phyloP scores from a whole-genome alignment of 2,888 invertebrate species.

The Cybosia mesomella region DNA sequence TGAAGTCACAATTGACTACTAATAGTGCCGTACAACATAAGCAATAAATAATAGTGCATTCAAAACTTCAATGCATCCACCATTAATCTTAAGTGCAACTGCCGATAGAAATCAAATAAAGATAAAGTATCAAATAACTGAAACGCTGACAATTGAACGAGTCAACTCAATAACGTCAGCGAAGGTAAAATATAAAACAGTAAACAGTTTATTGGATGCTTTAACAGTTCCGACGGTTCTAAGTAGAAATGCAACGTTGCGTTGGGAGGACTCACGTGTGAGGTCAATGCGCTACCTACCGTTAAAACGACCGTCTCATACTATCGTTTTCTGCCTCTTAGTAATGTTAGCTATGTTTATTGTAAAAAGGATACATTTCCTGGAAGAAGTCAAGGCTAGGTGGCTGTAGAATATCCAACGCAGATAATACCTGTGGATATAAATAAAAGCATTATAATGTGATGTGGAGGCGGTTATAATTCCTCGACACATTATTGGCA shows the following conservation, averaged over 20 bases:
- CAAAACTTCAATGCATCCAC: slow-evolving; percentile 50
- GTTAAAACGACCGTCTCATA: slow-evolving; percentile 57
- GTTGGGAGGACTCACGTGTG: slow-evolving; percentile 52
- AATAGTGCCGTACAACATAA: slow-evolving; percentile 3
- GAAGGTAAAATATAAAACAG: slow-evolving; percentile 56
- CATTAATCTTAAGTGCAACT: slow-evolving; percentile 53
- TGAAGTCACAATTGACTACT: slow-evolving; percentile 25
- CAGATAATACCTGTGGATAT: slow-evolving; percentile 96
- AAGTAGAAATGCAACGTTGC: slow-evolving; percentile 59
- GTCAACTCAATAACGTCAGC: slow-evolving; percentile 59
- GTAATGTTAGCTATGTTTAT: slow-evolving; percentile 44
- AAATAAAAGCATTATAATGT: slow-evolving; percentile 52
- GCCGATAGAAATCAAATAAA: slow-evolving; percentile 58
- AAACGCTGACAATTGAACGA: slow-evolving; percentile 59
- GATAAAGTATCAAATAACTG: slow-evolving; percentile 58
- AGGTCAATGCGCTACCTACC: slow-evolving; percentile 66
- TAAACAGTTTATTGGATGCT: slow-evolving; percentile 45
- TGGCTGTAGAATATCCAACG: slow-evolving; percentile 99
- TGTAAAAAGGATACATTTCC: slow-evolving; percentile 98
- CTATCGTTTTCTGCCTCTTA: slow-evolving; percentile 54
- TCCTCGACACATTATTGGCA: slow-evolving; percentile 47
- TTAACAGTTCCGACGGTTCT: slow-evolving; percentile 55
- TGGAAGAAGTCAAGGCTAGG: slow-evolving; percentile 99
- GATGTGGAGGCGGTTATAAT: slow-evolving; percentile 20
- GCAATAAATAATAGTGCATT: slow-evolving; percentile 45